Evolutionary conservation across 2,113 vertebrate genomes (phyloP), one percentile per base, ranked within the genome.

Genomic region (Chaetodon auriga): DNA sequence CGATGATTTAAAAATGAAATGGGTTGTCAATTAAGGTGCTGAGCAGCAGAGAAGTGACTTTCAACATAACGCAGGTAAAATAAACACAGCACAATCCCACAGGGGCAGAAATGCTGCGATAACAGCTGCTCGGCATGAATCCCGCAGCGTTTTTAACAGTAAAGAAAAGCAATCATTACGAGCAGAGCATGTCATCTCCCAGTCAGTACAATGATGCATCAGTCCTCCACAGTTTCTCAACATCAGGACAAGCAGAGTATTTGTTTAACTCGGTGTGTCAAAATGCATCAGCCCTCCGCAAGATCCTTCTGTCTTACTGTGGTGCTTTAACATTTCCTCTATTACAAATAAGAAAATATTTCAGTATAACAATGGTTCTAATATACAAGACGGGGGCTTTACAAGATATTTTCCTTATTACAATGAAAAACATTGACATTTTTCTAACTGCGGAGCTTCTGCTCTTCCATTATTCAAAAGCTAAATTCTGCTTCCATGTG

Each of bases 1-100:
- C 12, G 0, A 23, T 1, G 4, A 25, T 75, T 74, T 62, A 36
- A 38, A 75, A 69, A 41, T 55, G 16, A 74, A 74, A 61, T 12
- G 35, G 65, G 8, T 45, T 75, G 71, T 75, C 62, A 55, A 41
- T 55, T n/a, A 46, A 73, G 35, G 74, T 60, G 62, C 69, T 30
- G 23, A 13, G 48, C 30, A 55, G 25, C 68, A 38, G 46, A 53
- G 18, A 13, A 25, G 23, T 43, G 35, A 25, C 30, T 23, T 55
- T 65, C 45, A n/a, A 45, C 35, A 45, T 43, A 30, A 62, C 13
- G 25, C 57, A 60, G 11, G 53, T 23, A 16, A 60, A 51, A 51
- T 81, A 60, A 81, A 60, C 41, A 73, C 9, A 58, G 46, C 46
- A 36, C 58, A 21, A 35, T 63, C 21, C 3, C 15, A 54, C 1